Percentiles rank a stretch among this genome's conserved stretches.
phyloP scores from a whole-genome alignment of 2,888 invertebrate species.

The Calameuta idolon region DNA sequence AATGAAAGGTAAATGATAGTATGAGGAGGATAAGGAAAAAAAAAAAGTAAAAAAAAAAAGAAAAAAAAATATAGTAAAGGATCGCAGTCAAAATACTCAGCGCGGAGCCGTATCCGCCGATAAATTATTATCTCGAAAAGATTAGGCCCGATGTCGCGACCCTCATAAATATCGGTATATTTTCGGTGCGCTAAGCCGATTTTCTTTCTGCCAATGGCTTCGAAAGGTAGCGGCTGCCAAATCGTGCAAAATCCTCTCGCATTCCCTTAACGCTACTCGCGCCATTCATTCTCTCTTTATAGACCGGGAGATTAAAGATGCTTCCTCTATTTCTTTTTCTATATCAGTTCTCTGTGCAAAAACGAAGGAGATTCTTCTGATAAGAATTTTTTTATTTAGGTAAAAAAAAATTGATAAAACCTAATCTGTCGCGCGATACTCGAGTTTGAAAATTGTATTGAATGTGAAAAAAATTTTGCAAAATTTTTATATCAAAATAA shows the following conservation, averaged over 20 bases:
- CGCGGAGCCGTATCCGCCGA: slow-evolving; percentile 47
- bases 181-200: slow-evolving; percentile 65
- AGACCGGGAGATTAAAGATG: slow-evolving; percentile 63
- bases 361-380: not conserved
- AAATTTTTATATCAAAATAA: not conserved
- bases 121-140: slow-evolving; percentile 66
- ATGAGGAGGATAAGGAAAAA: not conserved
- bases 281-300: slow-evolving; percentile 44
- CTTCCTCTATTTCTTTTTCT: slow-evolving; percentile 43
- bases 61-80: slow-evolving; percentile 32
- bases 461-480: not conserved
- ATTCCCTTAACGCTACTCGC: slow-evolving; percentile 37
- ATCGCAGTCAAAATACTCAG: slow-evolving; percentile 58
- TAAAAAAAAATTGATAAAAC: not conserved
- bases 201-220: slow-evolving; percentile 62
- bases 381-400: not conserved
- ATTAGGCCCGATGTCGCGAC: slow-evolving; percentile 65
- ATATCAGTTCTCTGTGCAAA: not conserved
- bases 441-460: not conserved
- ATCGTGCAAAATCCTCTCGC: slow-evolving; percentile 47
- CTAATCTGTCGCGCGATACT: not conserved
- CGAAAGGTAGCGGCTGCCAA: slow-evolving; percentile 61
- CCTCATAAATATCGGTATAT: slow-evolving; percentile 67
- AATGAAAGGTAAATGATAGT: not conserved
- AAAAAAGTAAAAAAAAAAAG: not conserved